Conservation (phyloP, 2,888 invertebrate species). For the Quadriops clusia region DNA sequence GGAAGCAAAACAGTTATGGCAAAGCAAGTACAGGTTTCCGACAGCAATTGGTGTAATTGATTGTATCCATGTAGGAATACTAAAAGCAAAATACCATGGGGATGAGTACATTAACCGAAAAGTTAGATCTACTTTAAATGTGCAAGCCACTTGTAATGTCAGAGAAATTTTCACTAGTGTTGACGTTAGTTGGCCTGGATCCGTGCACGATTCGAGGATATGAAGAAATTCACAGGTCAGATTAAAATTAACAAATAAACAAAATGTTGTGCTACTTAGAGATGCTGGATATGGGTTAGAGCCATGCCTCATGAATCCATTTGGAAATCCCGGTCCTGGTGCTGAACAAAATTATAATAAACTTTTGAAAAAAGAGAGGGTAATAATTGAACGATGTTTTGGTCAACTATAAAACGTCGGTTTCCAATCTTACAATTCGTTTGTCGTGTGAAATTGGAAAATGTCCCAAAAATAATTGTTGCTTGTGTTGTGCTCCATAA, state of each 20-base stretch:
- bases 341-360: constrained; percentile 7
- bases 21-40: no score
- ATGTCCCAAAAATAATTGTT: constrained; percentile 3
- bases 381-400: no score
- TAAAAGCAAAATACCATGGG: constrained; percentile 11
- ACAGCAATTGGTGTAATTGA: constrained; percentile 11
- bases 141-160: constrained; percentile 12
- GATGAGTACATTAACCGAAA: constrained; percentile 11
- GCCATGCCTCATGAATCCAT: constrained; percentile 14
- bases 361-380: constrained; percentile 13
- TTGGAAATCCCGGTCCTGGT: constrained; percentile 11
- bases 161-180: constrained; percentile 13
- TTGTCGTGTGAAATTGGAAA: no score
- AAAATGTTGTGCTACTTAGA: constrained; percentile 12
- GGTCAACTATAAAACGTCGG: no score
- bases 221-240: no score
- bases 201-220: constrained; percentile 13
- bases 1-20: constrained; percentile 9
- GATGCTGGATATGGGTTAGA: constrained; percentile 13
- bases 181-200: constrained; percentile 14
- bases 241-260: constrained; percentile 9
- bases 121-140: constrained; percentile 11
- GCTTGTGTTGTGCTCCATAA: no score
- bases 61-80: constrained; percentile 10
- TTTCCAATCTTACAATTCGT: no score